These are phyloP conservation scores for Andrena dorsata DNA, from an alignment of 2,888 invertebrate species.

Conservation along the genomic window DNA sequence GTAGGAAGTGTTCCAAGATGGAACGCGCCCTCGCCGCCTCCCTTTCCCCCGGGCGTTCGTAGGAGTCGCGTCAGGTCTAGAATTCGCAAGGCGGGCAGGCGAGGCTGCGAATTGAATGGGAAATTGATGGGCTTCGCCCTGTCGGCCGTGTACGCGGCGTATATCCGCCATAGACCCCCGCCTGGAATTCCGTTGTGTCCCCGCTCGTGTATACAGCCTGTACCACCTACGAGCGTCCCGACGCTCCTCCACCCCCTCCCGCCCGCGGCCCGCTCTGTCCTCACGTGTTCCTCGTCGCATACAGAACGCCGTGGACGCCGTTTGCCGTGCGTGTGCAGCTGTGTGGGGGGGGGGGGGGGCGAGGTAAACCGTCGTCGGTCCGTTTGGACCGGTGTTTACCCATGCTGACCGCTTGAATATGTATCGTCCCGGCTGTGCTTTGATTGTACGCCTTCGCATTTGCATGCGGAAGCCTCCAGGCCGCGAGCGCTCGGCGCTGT, in stretches of 20 bases:
- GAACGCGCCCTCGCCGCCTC: neutral
- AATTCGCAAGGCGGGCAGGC: slow-evolving; percentile 63
- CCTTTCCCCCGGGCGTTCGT: neutral
- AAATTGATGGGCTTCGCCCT: slow-evolving; percentile 80
- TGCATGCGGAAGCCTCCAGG: slow-evolving; percentile 73
- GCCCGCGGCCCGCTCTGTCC: neutral
- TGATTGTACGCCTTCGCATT: slow-evolving; percentile 78
- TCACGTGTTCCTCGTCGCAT: slow-evolving; percentile 47
- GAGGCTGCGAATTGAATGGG: slow-evolving; percentile 79
- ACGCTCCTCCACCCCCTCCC: slow-evolving; percentile 3
- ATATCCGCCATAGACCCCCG: slow-evolving; percentile 73
- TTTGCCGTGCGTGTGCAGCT: slow-evolving; percentile 31
- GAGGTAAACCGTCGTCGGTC: slow-evolving; percentile 64
- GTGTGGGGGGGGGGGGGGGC: slow-evolving; percentile 28
- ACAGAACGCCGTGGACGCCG: slow-evolving; percentile 26
- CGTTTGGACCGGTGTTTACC: slow-evolving; percentile 70
- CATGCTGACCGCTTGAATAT: slow-evolving; percentile 77
- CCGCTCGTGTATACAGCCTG: slow-evolving; percentile 71
- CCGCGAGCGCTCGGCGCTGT: slow-evolving; percentile 11
- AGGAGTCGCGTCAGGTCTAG: slow-evolving; percentile 43
- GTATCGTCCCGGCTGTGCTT: slow-evolving; percentile 74
- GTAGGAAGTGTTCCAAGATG: neutral
- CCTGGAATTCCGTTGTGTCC: slow-evolving; percentile 77
- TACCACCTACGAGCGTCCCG: slow-evolving; percentile 60
- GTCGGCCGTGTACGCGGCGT: slow-evolving; percentile 77